Conservation (phyloP, 1,140 invertebrate species). For the Argopecten irradians region DNA sequence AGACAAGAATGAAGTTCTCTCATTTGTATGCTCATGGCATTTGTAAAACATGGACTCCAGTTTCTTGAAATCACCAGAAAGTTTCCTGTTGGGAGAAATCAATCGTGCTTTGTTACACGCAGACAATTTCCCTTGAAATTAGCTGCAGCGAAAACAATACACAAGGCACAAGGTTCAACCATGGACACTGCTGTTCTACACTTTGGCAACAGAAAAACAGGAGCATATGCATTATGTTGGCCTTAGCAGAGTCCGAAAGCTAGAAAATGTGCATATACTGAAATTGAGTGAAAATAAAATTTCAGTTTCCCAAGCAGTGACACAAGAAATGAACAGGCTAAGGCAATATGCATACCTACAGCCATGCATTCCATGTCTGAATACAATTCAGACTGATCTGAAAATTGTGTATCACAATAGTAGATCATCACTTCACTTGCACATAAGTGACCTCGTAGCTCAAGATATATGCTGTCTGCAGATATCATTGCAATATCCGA, state of each 20-base stretch:
- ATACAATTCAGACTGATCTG: too few species aligned
- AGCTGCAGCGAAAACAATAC: constrained; percentile 24
- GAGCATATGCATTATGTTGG: constrained; percentile 39
- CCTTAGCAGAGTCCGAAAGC: not conserved
- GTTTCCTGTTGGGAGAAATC: not conserved
- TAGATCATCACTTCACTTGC: too few species aligned
- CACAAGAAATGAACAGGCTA: too few species aligned
- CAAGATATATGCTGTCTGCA: too few species aligned
- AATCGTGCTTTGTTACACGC: not conserved
- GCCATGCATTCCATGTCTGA: too few species aligned
- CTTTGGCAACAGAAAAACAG: constrained; percentile 31
- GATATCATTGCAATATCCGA: too few species aligned
- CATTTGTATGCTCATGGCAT: not conserved
- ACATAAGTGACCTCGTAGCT: too few species aligned
- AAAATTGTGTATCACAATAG: too few species aligned
- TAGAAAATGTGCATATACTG: too few species aligned
- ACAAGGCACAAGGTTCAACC: constrained; percentile 38
- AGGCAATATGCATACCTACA: too few species aligned
- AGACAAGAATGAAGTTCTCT: not conserved
- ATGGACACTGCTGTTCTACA: not conserved
- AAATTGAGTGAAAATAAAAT: too few species aligned
- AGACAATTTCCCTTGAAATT: not conserved
- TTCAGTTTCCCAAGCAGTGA: too few species aligned
- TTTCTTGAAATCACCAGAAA: not conserved
- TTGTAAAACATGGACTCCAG: not conserved